Evolutionary conservation across 2,113 vertebrate genomes (phyloP).

Genomic region (Sialia sialis): DNA sequence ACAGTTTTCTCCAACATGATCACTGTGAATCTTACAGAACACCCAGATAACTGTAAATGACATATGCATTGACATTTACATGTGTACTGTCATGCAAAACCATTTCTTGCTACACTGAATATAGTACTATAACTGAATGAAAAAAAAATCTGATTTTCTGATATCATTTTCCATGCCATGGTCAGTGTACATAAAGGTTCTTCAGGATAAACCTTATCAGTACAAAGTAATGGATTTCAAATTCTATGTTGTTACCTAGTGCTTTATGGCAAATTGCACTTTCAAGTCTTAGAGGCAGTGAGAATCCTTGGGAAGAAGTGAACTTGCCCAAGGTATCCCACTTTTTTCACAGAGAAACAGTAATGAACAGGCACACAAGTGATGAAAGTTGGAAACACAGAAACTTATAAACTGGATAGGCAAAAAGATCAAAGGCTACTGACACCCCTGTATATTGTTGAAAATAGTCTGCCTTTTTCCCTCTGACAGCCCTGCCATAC

Average conservation of each 20-base stretch:
- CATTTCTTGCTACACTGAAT: constrained; percentile 80
- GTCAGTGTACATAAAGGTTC: constrained; percentile 65
- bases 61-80: constrained; percentile 87
- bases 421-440: constrained; percentile 20
- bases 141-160: constrained; percentile 65
- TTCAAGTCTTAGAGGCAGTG: constrained; percentile 24
- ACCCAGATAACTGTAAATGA: constrained; percentile 73
- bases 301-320: constrained; percentile 24
- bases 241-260: constrained; percentile 37
- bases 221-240: constrained; percentile 56
- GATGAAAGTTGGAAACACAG: constrained; percentile 13
- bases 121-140: constrained; percentile 64
- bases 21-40: constrained; percentile 69
- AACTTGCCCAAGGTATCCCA: background rate
- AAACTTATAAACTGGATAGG: background rate
- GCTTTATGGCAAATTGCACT: constrained; percentile 52
- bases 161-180: constrained; percentile 67
- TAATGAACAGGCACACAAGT: constrained; percentile 36
- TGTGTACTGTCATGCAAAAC: constrained; percentile 85
- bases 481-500: background rate
- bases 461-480: constrained; percentile 19
- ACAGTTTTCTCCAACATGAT: constrained; percentile 60
- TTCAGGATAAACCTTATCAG: constrained; percentile 62
- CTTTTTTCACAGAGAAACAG: background rate
- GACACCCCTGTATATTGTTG: background rate